Evolutionary conservation across 2,888 invertebrate species (phyloP), one percentile per base, ranked within the genome.

Genomic region (Rugalucina vietnamica): DNA sequence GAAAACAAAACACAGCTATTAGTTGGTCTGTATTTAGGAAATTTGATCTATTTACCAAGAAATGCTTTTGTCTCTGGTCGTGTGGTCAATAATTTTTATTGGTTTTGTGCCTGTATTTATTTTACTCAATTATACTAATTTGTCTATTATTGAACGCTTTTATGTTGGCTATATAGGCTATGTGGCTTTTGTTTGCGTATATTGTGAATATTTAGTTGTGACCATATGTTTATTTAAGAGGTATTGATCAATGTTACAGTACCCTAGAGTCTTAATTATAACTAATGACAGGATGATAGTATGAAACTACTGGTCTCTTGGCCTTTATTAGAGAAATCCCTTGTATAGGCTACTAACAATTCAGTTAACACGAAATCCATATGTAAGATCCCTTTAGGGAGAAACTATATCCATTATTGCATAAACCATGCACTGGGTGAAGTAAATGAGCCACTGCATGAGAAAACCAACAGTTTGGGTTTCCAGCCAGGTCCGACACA

Each of bases 121-220:
- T 60, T 74, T 65, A 50, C 65, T 49, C 54, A 72, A 74, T 57
- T 54, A 72, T 65, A 49, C 57, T 73, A 79, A 73, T 79, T 73
- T 29, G 72, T 79, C 50, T 54, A 49, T 65, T 73, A 74, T 79
- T 79, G 79, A 73, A 73, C 65, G 65, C 71, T 78, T 50, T 78
- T 78, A 39, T 78, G 50, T 77, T 77, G 29, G 24, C 10, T 32
- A 21, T 18, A 34, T 65, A 65, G 65, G 32, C 34, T 65, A 18
- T 29, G 18, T 65, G 32, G 65, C 65, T 34, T 65, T 65, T 65
- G 34, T 65, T 65, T 65, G 65, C 65, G 34, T 65, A 65, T 65
- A 65, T 34, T 1, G 65, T 65, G 24, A 65, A 65, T 65, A 65
- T 65, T 65, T 65, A 65, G 65, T 65, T 65, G 65, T 34, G 65